Conservation (phyloP, 2,113 vertebrate genomes). For the Chinchilla lanigera region DNA sequence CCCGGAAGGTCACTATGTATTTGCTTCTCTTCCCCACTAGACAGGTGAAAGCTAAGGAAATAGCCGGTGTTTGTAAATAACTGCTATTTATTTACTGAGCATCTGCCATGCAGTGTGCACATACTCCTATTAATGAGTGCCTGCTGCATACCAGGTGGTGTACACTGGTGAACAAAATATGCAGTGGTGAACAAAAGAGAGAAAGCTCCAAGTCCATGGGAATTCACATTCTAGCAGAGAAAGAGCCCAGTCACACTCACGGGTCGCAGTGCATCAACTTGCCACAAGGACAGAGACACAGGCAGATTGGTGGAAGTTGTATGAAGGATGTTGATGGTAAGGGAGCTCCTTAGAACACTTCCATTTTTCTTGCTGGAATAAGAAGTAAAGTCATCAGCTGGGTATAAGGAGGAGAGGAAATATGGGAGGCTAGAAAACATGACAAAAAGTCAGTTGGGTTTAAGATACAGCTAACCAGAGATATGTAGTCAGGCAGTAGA, state of each 20-base stretch:
- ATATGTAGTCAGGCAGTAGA: not conserved
- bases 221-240: not conserved
- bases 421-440: not conserved
- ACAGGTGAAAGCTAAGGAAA: not conserved
- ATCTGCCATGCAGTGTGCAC: not conserved
- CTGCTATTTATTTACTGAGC: not conserved
- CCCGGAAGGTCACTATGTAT: not conserved
- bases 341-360: not conserved
- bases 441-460: not conserved
- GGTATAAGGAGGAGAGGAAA: not conserved
- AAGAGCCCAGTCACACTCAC: not conserved
- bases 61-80: not conserved
- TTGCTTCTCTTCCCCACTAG: not conserved
- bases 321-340: not conserved
- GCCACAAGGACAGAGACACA: rapidly evolving
- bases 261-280: not conserved
- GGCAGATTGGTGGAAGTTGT: too few relatives aligned
- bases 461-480: not conserved
- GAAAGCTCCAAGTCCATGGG: not conserved
- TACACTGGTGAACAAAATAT: not conserved
- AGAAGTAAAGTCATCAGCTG: not conserved
- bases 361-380: not conserved
- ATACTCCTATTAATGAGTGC: not conserved
- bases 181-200: not conserved
- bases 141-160: not conserved